phyloP scores from a whole-genome alignment of 2,113 vertebrate genomes.

The Chrysemys picta region DNA sequence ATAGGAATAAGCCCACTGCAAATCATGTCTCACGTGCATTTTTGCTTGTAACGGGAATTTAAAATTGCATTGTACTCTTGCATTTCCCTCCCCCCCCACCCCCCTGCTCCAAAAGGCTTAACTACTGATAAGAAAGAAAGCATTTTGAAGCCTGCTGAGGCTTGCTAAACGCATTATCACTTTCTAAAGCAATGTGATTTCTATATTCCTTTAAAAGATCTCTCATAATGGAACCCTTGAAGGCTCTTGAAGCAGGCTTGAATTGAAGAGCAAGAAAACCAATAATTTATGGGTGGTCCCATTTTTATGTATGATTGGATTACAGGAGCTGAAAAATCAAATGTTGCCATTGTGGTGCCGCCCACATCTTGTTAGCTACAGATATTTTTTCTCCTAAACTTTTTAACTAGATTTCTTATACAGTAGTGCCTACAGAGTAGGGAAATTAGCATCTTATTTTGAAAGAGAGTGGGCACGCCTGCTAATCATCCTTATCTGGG shows the following conservation, averaged over 20 bases:
- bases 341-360: not conserved
- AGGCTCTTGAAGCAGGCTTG: slow-evolving; percentile 54
- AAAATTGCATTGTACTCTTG: slow-evolving; percentile 50
- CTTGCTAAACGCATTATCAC: slow-evolving; percentile 28
- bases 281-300: slow-evolving; percentile 59
- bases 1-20: slow-evolving; percentile 40
- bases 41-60: slow-evolving; percentile 65
- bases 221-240: slow-evolving; percentile 57
- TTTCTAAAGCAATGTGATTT: slow-evolving; percentile 65
- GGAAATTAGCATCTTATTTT: not conserved
- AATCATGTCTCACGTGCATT: slow-evolving; percentile 54
- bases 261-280: slow-evolving; percentile 49
- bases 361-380: slow-evolving; percentile 7
- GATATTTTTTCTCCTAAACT: not conserved
- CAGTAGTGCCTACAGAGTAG: not conserved
- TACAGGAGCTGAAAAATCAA: slow-evolving; percentile 20
- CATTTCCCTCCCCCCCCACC: slow-evolving; percentile 3
- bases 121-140: slow-evolving; percentile 55
- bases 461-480: not conserved
- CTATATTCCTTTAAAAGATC: slow-evolving; percentile 57
- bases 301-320: slow-evolving; percentile 46
- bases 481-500: not conserved
- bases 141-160: not conserved
- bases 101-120: slow-evolving; percentile 52
- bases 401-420: not conserved